Base-by-base conservation (phyloP, 2,113 vertebrate species). In the Melanocharis versteri region DNA sequence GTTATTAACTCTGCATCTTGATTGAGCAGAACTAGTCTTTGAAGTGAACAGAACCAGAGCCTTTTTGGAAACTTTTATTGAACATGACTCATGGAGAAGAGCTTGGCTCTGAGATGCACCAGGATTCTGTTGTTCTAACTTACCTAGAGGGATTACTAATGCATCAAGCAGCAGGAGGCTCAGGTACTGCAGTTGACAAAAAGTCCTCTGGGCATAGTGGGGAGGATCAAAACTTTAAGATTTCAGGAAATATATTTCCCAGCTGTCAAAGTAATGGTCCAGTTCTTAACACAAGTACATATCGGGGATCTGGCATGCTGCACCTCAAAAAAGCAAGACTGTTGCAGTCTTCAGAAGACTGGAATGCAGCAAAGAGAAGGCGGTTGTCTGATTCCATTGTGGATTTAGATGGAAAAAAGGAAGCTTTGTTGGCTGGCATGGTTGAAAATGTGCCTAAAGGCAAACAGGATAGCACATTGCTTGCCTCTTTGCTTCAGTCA, bases 51-150 rank as follows among this genome's bases (percentile, higher is more conserved):
- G 97, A 97, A 97, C 94, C 94, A 97, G 94, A 97, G 97, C 96
- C 96, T 96, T 97, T 98, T 98, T 97, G 98, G 98, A 98, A 98
- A 98, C 98, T 98, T 98, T 93, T 98, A 96, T 99, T 99, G 99
- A 99, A 99, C 99, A 99, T 99, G 99, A 99, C 99, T 99, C 99
- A 99, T 99, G 99, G 99, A 98, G 99, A 99, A 99, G 99, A 99
- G 98, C 99, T 99, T 99, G 98, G 99, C 99, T 99, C 99, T 99
- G 99, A 99, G 98, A 99, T 99, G 98, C 99, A 99, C 98, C 99
- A 99, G 98, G 99, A 99, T 99, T 99, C 99, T 98, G 97, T 99
- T 98, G 99, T 99, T 99, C 98, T 99, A 99, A 99, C 99, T 98
- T 99, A 99, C 98, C 98, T 99, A 98, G 99, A 99, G 98, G 99